Conservation (phyloP, 2,888 invertebrate species). For the Ischnura elegans region DNA sequence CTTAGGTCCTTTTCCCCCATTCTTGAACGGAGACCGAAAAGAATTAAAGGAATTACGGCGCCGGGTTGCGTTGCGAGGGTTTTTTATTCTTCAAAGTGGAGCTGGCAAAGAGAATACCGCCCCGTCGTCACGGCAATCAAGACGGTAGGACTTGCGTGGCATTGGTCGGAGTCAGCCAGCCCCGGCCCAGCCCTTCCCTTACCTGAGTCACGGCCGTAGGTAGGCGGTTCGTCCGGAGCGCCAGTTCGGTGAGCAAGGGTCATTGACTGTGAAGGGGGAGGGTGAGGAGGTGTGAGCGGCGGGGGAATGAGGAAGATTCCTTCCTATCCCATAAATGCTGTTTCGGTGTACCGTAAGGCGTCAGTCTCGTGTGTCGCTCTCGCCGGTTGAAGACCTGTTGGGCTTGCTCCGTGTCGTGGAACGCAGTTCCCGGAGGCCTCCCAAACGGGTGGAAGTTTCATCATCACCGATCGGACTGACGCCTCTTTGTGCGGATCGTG, state of each 20-base stretch:
- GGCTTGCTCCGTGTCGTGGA: neutral
- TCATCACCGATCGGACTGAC: conserved; percentile 1
- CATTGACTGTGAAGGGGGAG: conserved; percentile 39
- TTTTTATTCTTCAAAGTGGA: too few relatives aligned
- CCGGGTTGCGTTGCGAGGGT: neutral
- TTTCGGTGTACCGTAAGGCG: conserved; percentile 42
- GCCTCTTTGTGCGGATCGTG: neutral
- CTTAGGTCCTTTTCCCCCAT: neutral
- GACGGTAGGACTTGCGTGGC: neutral
- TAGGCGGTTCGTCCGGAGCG: conserved; percentile 1
- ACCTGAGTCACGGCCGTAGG: conserved; percentile 38
- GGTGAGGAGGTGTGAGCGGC: neutral
- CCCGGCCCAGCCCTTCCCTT: conserved; percentile 9
- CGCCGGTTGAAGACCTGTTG: conserved; percentile 17
- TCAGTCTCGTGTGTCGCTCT: conserved; percentile 41
- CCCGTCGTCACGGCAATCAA: neutral
- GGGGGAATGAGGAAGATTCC: neutral
- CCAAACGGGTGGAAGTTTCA: conserved; percentile 32
- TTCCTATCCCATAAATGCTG: conserved; percentile 62
- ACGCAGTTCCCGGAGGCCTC: neutral
- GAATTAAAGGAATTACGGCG: neutral
- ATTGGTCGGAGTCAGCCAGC: neutral
- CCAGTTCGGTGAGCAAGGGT: conserved; percentile 51
- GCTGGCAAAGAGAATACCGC: neutral
- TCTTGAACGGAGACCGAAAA: neutral